Base-by-base conservation (phyloP, 2,888 invertebrate genomes). In the Cryptus viduatorius region DNA sequence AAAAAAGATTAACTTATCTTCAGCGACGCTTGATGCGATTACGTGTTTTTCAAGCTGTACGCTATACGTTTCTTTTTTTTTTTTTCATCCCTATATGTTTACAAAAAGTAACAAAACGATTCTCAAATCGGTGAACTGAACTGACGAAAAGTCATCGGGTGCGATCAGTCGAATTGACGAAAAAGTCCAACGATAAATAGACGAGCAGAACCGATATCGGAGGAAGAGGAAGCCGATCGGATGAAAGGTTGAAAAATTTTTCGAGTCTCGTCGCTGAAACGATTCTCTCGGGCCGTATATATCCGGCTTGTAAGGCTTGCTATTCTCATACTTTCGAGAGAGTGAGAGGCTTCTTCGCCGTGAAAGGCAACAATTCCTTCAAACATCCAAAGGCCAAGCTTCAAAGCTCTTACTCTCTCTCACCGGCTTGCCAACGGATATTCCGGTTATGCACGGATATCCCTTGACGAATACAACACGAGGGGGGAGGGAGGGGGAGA, bases 371-470 rank as follows among this genome's bases (percentile, higher is more conserved):
- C 37, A 56, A 59, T 76, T 46, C 50, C 79, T 79, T 73, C 46
- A 73, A 82, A 85, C 82, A 82, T 84, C 79, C 72, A 59, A 37
- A 78, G 53, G 72, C 65, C 67, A 67, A 76, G 46, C 75, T 73
- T 68, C 31, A 80, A 68, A 59, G 10, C 29, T 48, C n/a, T 16
- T 42, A 7, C 48, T 48, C 31, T 29, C 31, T 29, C 16, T 37
- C 53, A 10, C 29, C 14, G 12, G 68, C 76, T 82, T 85, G 84
- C 69, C 84, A 82, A 79, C 82, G 84, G 82, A 82, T 85, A 79
- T 82, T 79, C 84, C 79, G 79, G 61, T 76, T 77, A 72, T 82
- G 82, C 72, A 44, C 68, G 72, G 79, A 85, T 85, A 82, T 79
- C 76, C 72, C 79, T 73, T 68, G 65, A 73, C 73, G 78, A 79